phyloP scores from a whole-genome alignment of 2,797 vertebrate species.

The Micropoecilia bifurca region DNA sequence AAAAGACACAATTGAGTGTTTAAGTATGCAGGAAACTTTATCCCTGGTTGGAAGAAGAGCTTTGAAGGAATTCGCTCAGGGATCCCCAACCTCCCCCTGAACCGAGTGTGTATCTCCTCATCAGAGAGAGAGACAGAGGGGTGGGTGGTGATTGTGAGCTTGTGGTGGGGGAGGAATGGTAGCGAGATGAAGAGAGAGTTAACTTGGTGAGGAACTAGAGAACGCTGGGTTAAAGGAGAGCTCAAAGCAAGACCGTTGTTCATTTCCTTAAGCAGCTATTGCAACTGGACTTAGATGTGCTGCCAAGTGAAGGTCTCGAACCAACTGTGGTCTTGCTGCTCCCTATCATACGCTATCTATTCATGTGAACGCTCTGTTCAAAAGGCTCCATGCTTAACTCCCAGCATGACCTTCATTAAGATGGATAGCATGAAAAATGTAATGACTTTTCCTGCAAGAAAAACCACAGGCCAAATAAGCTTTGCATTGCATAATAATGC shows the following conservation, averaged over 20 bases:
- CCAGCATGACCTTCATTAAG: conserved; percentile 80
- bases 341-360: conserved; percentile 43
- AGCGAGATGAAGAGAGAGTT: conserved; percentile 44
- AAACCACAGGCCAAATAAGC: conserved; percentile 82
- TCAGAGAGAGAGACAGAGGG: conserved; percentile 53
- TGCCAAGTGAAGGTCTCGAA: conserved; percentile 59
- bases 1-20: conserved; percentile 75
- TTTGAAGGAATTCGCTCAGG: conserved; percentile 82
- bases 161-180: conserved; percentile 14
- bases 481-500: conserved; percentile 82
- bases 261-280: conserved; percentile 30
- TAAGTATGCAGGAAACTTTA: conserved; percentile 80
- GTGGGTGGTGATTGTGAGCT: conserved; percentile 16
- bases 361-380: conserved; percentile 66
- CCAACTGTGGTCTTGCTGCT: conserved; percentile 51
- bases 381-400: conserved; percentile 70
- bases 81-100: conserved; percentile 79
- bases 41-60: conserved; percentile 75
- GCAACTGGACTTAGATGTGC: conserved; percentile 50
- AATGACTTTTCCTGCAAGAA: conserved; percentile 78
- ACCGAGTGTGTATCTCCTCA: conserved; percentile 75
- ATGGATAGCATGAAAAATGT: conserved; percentile 81
- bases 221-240: conserved; percentile 33
- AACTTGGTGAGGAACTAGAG: conserved; percentile 38
- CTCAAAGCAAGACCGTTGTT: conserved; percentile 38